These are phyloP conservation scores for Mamestra brassicae DNA, from an alignment of 2,888 invertebrate genomes.

Conservation along the genomic window DNA sequence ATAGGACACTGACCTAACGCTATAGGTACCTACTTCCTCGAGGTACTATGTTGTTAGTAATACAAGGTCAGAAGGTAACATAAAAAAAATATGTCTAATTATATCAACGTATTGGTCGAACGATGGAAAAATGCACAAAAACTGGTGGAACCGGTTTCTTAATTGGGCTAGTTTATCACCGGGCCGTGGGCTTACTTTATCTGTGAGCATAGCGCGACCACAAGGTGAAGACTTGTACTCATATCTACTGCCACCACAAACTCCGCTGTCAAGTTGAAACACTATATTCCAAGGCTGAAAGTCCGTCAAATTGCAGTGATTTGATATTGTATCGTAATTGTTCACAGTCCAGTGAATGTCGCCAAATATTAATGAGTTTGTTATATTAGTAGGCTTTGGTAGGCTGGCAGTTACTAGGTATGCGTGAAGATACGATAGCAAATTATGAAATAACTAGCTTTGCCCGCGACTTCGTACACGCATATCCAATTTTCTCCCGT, in stretches of 20 bases:
- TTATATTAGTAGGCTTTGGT: not conserved
- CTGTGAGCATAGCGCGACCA: constrained; percentile 16
- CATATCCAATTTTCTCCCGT: too few species aligned
- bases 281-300: constrained; percentile 10
- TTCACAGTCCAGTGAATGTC: constrained; percentile 7
- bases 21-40: not conserved
- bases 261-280: constrained; percentile 20
- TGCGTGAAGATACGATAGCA: constrained; percentile 5
- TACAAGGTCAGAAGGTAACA: constrained; percentile 15
- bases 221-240: constrained; percentile 20
- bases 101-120: constrained; percentile 24
- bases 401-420: not conserved
- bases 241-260: not conserved
- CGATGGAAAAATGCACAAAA: constrained; percentile 54
- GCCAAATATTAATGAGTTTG: constrained; percentile 13
- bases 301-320: not conserved
- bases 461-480: too few species aligned
- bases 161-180: constrained; percentile 45
- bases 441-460: not conserved
- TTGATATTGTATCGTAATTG: constrained; percentile 11
- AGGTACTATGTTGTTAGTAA: constrained; percentile 3
- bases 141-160: constrained; percentile 56
- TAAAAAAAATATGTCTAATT: constrained; percentile 27
- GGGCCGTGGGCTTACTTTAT: not conserved
- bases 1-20: constrained; percentile 17